These are phyloP conservation scores for Octomys mimax DNA, from an alignment of 2,797 vertebrate species.

Conservation along the genomic window DNA sequence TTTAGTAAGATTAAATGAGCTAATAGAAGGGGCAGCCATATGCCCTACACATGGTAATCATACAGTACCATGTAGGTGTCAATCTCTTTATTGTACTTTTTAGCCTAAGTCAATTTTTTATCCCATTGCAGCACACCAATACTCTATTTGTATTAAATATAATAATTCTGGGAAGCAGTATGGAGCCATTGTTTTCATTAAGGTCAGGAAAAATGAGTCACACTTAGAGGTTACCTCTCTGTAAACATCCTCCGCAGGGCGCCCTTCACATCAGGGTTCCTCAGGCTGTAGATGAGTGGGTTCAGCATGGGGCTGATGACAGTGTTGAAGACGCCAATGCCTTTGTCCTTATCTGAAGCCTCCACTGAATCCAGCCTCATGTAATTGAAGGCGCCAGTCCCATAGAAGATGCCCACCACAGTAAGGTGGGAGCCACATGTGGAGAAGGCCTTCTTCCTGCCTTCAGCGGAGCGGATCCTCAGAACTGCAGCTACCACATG, in stretches of 20 bases:
- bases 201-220: background rate
- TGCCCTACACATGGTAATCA: background rate
- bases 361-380: slow-evolving; percentile 64
- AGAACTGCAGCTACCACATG: slow-evolving; percentile 64
- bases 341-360: slow-evolving; percentile 71
- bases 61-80: background rate
- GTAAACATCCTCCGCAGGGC: slow-evolving; percentile 34
- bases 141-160: background rate
- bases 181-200: background rate
- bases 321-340: slow-evolving; percentile 71
- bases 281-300: slow-evolving; percentile 70
- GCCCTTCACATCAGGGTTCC: slow-evolving; percentile 67
- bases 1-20: background rate
- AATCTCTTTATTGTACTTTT: background rate
- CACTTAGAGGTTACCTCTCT: background rate
- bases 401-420: slow-evolving; percentile 75
- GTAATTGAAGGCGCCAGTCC: slow-evolving; percentile 73
- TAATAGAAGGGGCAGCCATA: background rate
- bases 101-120: background rate
- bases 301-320: slow-evolving; percentile 75
- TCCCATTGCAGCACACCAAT: background rate
- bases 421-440: slow-evolving; percentile 73
- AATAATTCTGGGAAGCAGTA: background rate
- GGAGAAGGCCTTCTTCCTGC: slow-evolving; percentile 73
- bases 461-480: slow-evolving; percentile 42